A percentile compares a stretch with the other conserved stretches of the same genome.
Conservation (phyloP, 1,140 invertebrate genomes). For the Ylistrum balloti region DNA sequence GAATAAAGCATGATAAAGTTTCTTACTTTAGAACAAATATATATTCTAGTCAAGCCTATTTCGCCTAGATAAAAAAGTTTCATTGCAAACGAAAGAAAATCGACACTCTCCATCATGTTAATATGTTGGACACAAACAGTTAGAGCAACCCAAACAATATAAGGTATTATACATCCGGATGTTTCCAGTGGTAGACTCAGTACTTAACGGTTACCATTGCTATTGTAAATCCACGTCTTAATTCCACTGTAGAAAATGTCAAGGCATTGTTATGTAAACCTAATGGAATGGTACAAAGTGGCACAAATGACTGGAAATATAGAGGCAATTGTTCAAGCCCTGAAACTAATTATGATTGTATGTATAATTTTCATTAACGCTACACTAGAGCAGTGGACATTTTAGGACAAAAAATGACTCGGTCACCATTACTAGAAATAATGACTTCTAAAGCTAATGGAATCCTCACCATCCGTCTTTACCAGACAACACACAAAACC, state of each 20-base stretch:
- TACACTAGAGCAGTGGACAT: background rate
- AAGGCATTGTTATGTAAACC: conserved; percentile 5
- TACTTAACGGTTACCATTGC: background rate
- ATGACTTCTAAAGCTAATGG: conserved; percentile 18
- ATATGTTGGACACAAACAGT: too few relatives aligned
- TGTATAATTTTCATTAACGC: conserved; percentile 34
- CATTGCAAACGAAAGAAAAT: too few relatives aligned
- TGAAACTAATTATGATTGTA: conserved; percentile 10
- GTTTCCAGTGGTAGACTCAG: background rate
- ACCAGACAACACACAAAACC: conserved; percentile 23
- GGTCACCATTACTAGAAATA: conserved; percentile 16
- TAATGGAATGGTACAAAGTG: conserved; percentile 25
- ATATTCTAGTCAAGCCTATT: too few relatives aligned
- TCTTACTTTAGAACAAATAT: too few relatives aligned
- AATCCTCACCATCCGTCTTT: conserved; percentile 25
- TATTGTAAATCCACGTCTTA: background rate
- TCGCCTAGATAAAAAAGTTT: too few relatives aligned
- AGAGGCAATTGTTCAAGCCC: conserved; percentile 33
- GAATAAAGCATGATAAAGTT: too few relatives aligned
- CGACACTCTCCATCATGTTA: too few relatives aligned
- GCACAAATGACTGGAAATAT: background rate
- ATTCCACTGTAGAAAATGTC: background rate
- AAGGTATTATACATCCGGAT: background rate
- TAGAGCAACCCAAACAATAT: background rate
- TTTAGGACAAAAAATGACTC: background rate